Base-by-base conservation (phyloP, 30 jellyfish, hydroid and myxozoan genomes). In the Turritopsis rubra region DNA sequence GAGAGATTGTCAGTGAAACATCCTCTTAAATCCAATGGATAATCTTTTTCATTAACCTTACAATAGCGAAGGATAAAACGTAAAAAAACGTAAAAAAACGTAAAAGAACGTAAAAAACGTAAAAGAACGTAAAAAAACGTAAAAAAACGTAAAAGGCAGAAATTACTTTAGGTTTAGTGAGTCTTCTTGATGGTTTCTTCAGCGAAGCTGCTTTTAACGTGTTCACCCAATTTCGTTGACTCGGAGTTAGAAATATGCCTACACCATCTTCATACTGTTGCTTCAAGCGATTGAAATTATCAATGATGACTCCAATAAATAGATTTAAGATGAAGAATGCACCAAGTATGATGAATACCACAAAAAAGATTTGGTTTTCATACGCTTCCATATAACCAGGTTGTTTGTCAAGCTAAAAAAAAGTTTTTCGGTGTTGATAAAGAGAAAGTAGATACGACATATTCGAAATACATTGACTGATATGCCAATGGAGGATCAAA, bases 201-300 rank as follows among this genome's bases (percentile, higher is more conserved):
- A 83, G 87, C 7, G 99, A 90, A 19, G 99, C 99, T 1, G 99
- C 90, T 71, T 93, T 93, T 68, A 93, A 79, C 20, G 96, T 93
- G 77, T 93, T 93, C 66, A 93, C 84, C 99, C 99, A 93, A 75
- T 93, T 93, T 27, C 96, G 90, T 68, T 93, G 99, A n/a, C 96
- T 94, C 31, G 94, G 79, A 7, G 99, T 88, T n/a, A 93, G 72
- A 52, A 87, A 88, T 27, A 93, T 86, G 21, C 99, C 96, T 13
- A 93, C 94, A 17, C 99, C 99, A 80, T 93, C 99, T 84, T 93
- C 99, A 83, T 93, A 93, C 75, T 93, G 99, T 75, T 93, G 99
- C 79, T 93, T 93, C 86, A 93, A 83, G 18, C 99, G 95, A 66
- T 93, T 93, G 88, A 93, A 93, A 65, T 93, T 93, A 85, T 93